These are phyloP conservation scores for Reticulitermes speratus DNA, from an alignment of 1,140 invertebrate species.

Conservation along the genomic window DNA sequence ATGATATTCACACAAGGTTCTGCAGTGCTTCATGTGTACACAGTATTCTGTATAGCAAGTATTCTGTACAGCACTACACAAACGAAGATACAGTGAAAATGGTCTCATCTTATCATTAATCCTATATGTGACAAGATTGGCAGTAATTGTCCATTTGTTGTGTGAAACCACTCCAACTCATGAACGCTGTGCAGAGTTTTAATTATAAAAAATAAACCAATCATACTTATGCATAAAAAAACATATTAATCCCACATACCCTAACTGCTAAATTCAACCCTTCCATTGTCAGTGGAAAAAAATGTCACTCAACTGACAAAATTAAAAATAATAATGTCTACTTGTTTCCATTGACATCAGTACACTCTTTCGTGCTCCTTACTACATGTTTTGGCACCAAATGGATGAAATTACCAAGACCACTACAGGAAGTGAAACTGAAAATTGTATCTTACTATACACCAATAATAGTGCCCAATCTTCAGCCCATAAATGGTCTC, in stretches of 20 bases:
- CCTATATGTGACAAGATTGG: not conserved
- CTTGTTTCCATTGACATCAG: too few relatives aligned
- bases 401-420: too few relatives aligned
- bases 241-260: not conserved
- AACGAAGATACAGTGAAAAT: not conserved
- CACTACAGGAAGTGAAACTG: too few relatives aligned
- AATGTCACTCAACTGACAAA: too few relatives aligned
- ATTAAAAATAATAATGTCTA: too few relatives aligned
- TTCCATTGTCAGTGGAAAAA: too few relatives aligned
- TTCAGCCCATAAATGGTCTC: too few relatives aligned
- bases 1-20: not conserved
- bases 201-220: not conserved
- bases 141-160: not conserved
- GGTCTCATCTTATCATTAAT: not conserved
- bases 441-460: too few relatives aligned
- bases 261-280: too few relatives aligned
- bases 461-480: too few relatives aligned
- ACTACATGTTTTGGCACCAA: too few relatives aligned
- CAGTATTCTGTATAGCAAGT: not conserved
- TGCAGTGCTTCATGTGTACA: not conserved
- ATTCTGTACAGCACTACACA: not conserved
- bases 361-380: too few relatives aligned
- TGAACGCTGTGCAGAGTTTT: not conserved
- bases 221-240: not conserved
- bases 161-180: not conserved